Evolutionary conservation across 1,140 invertebrate genomes (phyloP), one percentile per base, ranked within the genome.

Genomic region (Drosophila insularis): DNA sequence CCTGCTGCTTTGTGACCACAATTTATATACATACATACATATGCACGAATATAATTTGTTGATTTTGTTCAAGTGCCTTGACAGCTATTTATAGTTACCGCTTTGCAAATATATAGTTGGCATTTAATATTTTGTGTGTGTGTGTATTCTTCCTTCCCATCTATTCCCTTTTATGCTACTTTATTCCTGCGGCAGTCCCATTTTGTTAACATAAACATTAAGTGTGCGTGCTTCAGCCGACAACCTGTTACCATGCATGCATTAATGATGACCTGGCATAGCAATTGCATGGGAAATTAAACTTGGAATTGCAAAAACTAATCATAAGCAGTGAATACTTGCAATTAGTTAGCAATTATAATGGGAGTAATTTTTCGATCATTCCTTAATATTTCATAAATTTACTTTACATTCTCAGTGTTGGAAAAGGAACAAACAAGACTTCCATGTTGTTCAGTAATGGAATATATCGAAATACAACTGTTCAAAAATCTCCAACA

Each of bases 91-190:
- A 58, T 58, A 58, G 55, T 58, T 31, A 11, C n/a, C 31, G 17
- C 31, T 35, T n/a, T 58, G 55, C 55, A 58, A 58, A 58, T 58
- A 58, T 58, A 58, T 58, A 58, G 55, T 58, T 58, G 55, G 55
- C 55, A 58, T 58, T 58, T 58, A 58, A 58, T 58, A 58, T 58
- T 32, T 58, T 13, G 10, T 58, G 19, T 27, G 27, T 23, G 27
- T 27, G 27, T 21, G 8, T 50, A 11, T 58, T 58, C 32, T 58
- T 32, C 27, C 32, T 37, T 27, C 23, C 13, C 19, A 23, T 43
- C 19, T 10, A 27, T 35, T 14, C 31, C 37, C 17, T 19, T 50
- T 50, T 10, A 50, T 50, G 17, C 43, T 50, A 50, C 17, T 50
- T 50, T 50, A 50, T 50, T 50, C 43, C 43, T 11, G 17, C 43